Evolutionary conservation across 2,888 invertebrate genomes (phyloP), one percentile per base, ranked within the genome.

Genomic region (Caenorhabditis parvicauda): DNA sequence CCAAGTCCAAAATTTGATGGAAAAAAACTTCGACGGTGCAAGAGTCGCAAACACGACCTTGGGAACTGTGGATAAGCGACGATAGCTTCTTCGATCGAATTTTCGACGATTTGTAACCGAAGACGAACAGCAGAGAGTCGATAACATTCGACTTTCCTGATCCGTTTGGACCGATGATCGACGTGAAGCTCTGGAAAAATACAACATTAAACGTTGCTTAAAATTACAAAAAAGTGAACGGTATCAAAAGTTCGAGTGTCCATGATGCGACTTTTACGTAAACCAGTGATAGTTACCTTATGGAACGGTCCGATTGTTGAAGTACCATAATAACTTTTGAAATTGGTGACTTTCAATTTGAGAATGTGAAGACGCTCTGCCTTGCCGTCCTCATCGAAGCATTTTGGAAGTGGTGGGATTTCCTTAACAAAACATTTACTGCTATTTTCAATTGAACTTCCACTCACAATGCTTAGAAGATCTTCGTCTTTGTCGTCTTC

Each of bases 101-200:
- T 84, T 93, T 94, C n/a, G n/a, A n/a, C n/a, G n/a, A n/a, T n/a
- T n/a, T n/a, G n/a, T n/a, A 96, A 0, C 98, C 98, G 85, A 98
- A 98, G 0, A 99, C 98, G 85, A 99, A 98, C 65, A 99, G 85
- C 90, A 98, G 91, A 0, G 98, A 92, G 83, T 99, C 98, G 74
- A 98, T 98, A 0, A 96, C 93, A 82, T 99, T 98, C 75, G 94
- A 94, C 82, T 99, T 98, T 0, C 98, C 98, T 82, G 93, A 95
- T 24, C 98, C 98, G 83, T 98, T 99, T 0, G 98, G 96, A 0
- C 98, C 98, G 69, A 98, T 89, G 53, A 98, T 93, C 0, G 94
- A 88, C 5, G 95, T 92, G 79, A 95, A 96, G 81, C 91, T 90
- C 89, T 93, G 84, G 35, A 55, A 54, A 59, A 49, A 27, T 14